These are phyloP conservation scores for Triplophysa yarkandensis DNA, from an alignment of 2,797 vertebrate genomes.

Conservation along the genomic window DNA sequence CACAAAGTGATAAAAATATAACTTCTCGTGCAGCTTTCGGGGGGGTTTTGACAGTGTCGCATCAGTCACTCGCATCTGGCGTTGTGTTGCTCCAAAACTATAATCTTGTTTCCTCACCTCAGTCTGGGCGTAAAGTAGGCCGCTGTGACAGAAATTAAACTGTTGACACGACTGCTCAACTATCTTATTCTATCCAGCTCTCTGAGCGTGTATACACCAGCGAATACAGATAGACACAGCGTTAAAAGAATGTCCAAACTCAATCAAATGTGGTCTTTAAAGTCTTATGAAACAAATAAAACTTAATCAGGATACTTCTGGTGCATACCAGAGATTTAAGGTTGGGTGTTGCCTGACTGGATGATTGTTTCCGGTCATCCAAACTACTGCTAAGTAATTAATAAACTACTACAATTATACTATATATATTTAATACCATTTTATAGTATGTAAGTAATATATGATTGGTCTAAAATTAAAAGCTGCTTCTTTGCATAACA, in stretches of 20 bases:
- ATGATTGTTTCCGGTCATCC: too few relatives aligned
- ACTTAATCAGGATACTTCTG: too few relatives aligned
- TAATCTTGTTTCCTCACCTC: constrained; percentile 43
- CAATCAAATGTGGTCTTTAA: not conserved
- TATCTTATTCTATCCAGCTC: not conserved
- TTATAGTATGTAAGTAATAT: too few relatives aligned
- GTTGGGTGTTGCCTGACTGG: too few relatives aligned
- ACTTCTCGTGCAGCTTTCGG: constrained; percentile 21
- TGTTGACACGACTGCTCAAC: constrained; percentile 15
- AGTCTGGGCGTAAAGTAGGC: constrained; percentile 24
- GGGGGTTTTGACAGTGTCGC: constrained; percentile 43
- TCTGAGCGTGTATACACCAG: not conserved
- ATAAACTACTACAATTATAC: too few relatives aligned
- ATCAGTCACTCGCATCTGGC: constrained; percentile 56
- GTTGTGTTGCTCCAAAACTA: constrained; percentile 36
- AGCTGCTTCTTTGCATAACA: too few relatives aligned
- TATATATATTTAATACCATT: too few relatives aligned
- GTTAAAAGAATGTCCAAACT: not conserved
- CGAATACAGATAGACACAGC: too few relatives aligned
- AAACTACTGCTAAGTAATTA: too few relatives aligned
- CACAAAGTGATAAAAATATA: constrained; percentile 49
- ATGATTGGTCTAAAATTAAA: too few relatives aligned
- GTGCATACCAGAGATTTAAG: too few relatives aligned
- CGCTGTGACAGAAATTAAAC: constrained; percentile 20
- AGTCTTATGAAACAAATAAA: too few relatives aligned